phyloP scores from a whole-genome alignment of 2,888 invertebrate genomes.

The Lypha dubia region DNA sequence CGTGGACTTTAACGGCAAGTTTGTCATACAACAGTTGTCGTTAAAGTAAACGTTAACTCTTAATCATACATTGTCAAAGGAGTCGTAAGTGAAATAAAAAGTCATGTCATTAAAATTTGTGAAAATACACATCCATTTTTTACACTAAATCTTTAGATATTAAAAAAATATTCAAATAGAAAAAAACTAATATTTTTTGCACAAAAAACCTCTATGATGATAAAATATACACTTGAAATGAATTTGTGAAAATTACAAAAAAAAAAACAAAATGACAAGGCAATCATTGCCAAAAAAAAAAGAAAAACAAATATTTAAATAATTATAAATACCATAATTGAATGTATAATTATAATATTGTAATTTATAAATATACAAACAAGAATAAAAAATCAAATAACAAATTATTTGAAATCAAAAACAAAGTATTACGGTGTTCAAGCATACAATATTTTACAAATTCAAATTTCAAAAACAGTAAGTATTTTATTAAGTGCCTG shows the following conservation, averaged over 20 bases:
- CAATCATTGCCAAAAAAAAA: constrained; percentile 55
- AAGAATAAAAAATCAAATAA: constrained; percentile 61
- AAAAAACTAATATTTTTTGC: constrained; percentile 72
- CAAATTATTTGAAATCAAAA: constrained; percentile 61
- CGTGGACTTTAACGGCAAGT: too few relatives aligned
- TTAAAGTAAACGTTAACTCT: too few relatives aligned
- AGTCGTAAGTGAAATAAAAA: constrained; percentile 40
- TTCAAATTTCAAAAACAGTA: not conserved
- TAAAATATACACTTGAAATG: constrained; percentile 51
- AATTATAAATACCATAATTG: constrained; percentile 41
- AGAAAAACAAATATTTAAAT: constrained; percentile 27
- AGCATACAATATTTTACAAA: not conserved
- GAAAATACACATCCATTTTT: constrained; percentile 32
- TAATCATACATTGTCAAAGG: too few relatives aligned
- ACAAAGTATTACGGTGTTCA: not conserved
- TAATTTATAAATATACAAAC: constrained; percentile 66
- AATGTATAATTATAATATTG: constrained; percentile 67
- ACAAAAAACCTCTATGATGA: constrained; percentile 71
- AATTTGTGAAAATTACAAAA: constrained; percentile 65
- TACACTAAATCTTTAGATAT: constrained; percentile 17
- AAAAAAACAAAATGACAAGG: constrained; percentile 45
- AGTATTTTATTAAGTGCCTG: too few relatives aligned
- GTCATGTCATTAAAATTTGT: constrained; percentile 62
- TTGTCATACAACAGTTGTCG: too few relatives aligned
- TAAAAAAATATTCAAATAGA: constrained; percentile 13